Base-by-base conservation (phyloP, 2,113 vertebrate species). In the Morone chrysops region DNA sequence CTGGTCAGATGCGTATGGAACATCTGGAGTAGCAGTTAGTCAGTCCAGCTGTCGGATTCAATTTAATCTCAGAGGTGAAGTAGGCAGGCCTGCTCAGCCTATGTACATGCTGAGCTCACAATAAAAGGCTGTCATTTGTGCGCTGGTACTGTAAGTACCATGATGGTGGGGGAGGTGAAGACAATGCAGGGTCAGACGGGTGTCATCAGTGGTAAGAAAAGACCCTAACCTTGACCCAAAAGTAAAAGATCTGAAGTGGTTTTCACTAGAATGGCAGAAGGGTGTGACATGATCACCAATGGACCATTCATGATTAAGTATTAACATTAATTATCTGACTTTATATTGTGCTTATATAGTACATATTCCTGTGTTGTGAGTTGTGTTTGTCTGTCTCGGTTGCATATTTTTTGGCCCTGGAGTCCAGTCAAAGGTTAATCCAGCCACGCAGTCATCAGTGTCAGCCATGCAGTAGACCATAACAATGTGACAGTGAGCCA, bases 21-120 rank as follows among this genome's bases (percentile, higher is more conserved):
- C 87, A 91, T 90, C 84, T 92, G 91, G 86, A 90, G 53, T 14
- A 87, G 83, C 68, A 83, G 84, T 73, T 71, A 81, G 60, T 82
- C 75, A 76, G 85, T 87, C 85, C 75, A 85, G 73, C 86, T 92
- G 91, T 91, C 87, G 82, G 72, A 85, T 80, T 83, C 60, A 70
- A 85, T 92, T 79, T 71, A 40, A 80, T 89, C 83, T 89, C 60
- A 70, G 71, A 73, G 80, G 57, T 88, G 71, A 89, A 82, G 75
- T 22, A 70, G 75, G 66, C 63, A 51, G 51, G 80, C 70, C 47
- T n/a, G 57, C 22, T 81, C 51, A 78, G 80, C 69, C 73, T 82
- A 40, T 54, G 41, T 54, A 17, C 81, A 78, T 74, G 80, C 88
- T 82, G 86, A 87, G 75, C 56, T 83, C 70, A 71, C 74, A 78